A percentile compares a stretch with the other conserved stretches of the same genome.
Conservation (phyloP, 2,113 vertebrate genomes). For the Mormoops blainvillei region DNA sequence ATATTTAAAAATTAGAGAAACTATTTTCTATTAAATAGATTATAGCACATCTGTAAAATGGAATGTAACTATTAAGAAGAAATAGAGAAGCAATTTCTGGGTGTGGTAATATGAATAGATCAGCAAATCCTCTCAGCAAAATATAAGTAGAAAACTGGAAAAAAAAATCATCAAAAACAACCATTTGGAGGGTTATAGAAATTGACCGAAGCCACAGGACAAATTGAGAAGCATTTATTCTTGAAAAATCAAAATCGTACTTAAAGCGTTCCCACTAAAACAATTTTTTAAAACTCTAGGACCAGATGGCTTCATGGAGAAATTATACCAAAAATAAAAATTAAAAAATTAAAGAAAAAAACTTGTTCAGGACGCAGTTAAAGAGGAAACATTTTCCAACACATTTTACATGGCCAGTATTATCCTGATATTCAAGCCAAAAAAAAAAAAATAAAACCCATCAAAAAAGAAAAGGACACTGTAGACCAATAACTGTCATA, state of each 20-base stretch:
- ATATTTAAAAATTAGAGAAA: not conserved
- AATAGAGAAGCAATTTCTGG: not conserved
- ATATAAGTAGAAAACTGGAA: constrained; percentile 22
- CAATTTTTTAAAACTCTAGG: not conserved
- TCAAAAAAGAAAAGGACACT: not conserved
- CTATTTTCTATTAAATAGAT: not conserved
- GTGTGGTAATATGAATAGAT: not conserved
- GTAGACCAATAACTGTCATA: not conserved
- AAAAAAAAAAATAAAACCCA: not conserved
- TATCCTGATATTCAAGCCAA: not conserved
- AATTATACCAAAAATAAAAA: not conserved
- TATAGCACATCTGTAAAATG: not conserved
- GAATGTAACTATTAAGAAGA: not conserved
- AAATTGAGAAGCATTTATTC: not conserved
- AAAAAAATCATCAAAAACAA: constrained; percentile 18
- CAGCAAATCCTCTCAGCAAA: not conserved
- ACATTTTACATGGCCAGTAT: not conserved
- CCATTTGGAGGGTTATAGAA: not conserved
- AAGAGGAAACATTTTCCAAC: not conserved
- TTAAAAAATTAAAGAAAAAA: too few relatives aligned
- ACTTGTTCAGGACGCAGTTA: not conserved
- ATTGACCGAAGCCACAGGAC: not conserved
- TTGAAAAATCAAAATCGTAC: not conserved
- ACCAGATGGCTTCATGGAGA: not conserved
- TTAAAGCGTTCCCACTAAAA: not conserved